Evolutionary conservation across 1,140 invertebrate genomes (phyloP).

Genomic region (Musca vetustissima): DNA sequence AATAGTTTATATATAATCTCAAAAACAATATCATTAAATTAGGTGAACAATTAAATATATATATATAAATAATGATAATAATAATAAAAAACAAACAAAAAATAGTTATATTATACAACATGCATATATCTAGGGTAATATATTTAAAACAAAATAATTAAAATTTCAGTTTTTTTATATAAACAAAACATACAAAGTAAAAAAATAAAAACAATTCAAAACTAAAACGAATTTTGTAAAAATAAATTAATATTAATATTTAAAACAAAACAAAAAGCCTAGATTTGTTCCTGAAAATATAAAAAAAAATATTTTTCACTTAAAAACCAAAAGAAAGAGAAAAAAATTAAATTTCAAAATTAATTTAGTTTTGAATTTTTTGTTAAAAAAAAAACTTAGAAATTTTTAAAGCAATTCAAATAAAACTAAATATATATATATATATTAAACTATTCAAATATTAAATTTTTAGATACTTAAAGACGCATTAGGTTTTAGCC

Average conservation of each 20-base stretch:
- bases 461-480: conserved; percentile 25
- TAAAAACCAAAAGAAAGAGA: not conserved
- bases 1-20: conserved; percentile 20
- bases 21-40: conserved; percentile 18
- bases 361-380: conserved; percentile 22
- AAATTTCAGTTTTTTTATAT: conserved; percentile 21
- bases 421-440: conserved; percentile 8
- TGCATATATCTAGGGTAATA: conserved; percentile 14
- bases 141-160: conserved; percentile 8
- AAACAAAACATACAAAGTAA: conserved; percentile 8
- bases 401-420: conserved; percentile 6
- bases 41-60: conserved; percentile 4
- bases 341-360: not conserved
- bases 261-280: conserved; percentile 13
- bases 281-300: conserved; percentile 16
- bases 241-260: not conserved
- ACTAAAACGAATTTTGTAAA: conserved; percentile 13
- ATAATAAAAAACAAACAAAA: not conserved
- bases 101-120: conserved; percentile 19
- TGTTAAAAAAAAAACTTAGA: not conserved
- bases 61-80: conserved; percentile 1
- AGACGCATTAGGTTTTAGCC: conserved; percentile 21
- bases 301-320: conserved; percentile 17
- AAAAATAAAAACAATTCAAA: not conserved
- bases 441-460: conserved; percentile 11